A percentile compares a stretch with the other conserved stretches of the same genome.
Conservation (phyloP, 2,113 vertebrate genomes). For the Peromyscus californicus region DNA sequence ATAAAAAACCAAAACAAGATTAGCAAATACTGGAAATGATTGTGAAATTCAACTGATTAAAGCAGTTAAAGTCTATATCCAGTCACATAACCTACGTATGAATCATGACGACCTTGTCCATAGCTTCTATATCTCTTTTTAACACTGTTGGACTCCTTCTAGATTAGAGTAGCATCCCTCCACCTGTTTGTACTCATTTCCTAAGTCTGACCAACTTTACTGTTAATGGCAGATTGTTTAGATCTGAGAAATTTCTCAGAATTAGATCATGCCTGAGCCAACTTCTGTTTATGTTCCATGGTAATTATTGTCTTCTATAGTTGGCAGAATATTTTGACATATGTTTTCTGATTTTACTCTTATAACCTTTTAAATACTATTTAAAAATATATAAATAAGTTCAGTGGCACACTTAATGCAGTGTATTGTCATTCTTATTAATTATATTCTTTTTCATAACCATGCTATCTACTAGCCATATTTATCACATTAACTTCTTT, state of each 20-base stretch:
- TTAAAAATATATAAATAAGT: background rate
- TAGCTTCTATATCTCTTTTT: background rate
- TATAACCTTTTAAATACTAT: background rate
- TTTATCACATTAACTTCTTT: background rate
- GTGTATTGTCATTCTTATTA: background rate
- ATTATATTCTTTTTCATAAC: background rate
- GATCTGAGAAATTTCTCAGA: background rate
- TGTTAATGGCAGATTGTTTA: background rate
- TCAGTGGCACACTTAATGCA: background rate
- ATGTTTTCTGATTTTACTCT: background rate
- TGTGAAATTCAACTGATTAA: background rate
- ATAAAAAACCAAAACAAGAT: background rate
- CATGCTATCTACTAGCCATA: background rate
- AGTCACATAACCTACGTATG: too few species aligned
- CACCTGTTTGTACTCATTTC: background rate
- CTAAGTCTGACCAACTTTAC: background rate
- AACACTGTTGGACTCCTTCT: background rate
- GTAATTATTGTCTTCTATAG: too few species aligned
- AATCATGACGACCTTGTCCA: too few species aligned
- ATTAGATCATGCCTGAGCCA: background rate
- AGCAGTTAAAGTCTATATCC: background rate
- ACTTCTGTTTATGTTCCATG: background rate
- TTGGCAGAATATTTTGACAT: background rate
- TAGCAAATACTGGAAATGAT: background rate
- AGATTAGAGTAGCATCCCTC: background rate